Base-by-base conservation (phyloP, 2,113 vertebrate species). In the Asarcornis scutulata region DNA sequence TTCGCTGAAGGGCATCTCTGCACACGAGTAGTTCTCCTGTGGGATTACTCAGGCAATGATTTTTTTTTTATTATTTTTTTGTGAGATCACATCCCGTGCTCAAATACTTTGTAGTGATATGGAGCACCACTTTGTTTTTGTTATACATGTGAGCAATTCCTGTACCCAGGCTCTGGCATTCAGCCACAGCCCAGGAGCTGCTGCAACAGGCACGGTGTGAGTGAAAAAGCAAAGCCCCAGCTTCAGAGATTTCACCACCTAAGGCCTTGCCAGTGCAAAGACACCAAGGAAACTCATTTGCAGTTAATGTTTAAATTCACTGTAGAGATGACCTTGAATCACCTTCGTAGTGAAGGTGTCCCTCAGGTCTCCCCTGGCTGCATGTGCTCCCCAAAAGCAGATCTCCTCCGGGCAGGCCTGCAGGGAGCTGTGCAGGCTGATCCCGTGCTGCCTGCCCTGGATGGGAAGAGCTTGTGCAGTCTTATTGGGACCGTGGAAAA, bases 81-180 rank as follows among this genome's bases (percentile, higher is more conserved):
- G 5, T 15, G 55, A 17, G 14, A 71, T 42, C 1, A 2, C 31
- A 64, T 9, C 31, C 31, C 0, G 0, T 77, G 87, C 64, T 77
- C 55, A 62, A 83, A 53, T 21, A 31, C 17, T 1, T 12, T n/a
- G 23, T 20, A 40, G 14, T 6, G 8, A 27, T 44, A 20, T 27
- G 23, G 26, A 25, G 8, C 20, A 88, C 76, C 4, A 3, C 42
- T 32, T 86, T 6, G 3, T n/a, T 91, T 78, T 78, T 48, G 17
- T 69, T 1, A 0, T 18, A 21, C 1, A 0, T 38, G 7, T 42
- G 18, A 14, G 9, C 42, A 46, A n/a, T 42, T 86, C 42, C 66
- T 84, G 23, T 21, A 10, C 21, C 50, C 38, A 40, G 58, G 23
- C 18, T 67, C 27, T 6, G 44, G n/a, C 26, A 7, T 59, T 46